Conservation (phyloP, 2,113 vertebrate genomes). For the Chlamydotis undulata region DNA sequence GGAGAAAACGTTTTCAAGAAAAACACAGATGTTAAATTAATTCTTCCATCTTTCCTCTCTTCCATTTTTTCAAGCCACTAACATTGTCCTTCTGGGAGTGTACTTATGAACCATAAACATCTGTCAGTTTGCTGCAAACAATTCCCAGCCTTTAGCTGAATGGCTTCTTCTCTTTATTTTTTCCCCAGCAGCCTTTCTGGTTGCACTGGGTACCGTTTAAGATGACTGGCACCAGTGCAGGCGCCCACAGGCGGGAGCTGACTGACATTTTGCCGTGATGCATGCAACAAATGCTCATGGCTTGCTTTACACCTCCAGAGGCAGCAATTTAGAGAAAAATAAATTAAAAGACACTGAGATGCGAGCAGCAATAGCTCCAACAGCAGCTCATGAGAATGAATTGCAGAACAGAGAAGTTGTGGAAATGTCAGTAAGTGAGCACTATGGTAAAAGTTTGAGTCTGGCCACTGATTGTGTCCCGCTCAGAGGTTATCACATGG, state of each 20-base stretch:
- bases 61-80: background rate
- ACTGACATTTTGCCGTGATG: background rate
- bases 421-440: background rate
- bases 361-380: background rate
- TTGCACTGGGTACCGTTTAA: background rate
- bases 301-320: background rate
- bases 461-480: background rate
- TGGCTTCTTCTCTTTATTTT: background rate
- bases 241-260: background rate
- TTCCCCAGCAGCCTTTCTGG: background rate
- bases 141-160: background rate
- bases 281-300: background rate
- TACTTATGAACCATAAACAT: conserved; percentile 31
- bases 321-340: background rate
- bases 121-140: conserved; percentile 33
- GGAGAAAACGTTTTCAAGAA: background rate
- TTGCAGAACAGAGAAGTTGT: background rate
- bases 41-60: background rate
- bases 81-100: conserved; percentile 39
- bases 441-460: rapidly evolving
- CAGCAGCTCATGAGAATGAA: background rate
- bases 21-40: conserved; percentile 54
- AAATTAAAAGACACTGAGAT: background rate
- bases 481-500: background rate
- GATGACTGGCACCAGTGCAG: background rate